phyloP scores from a whole-genome alignment of 2,888 invertebrate species.

The Actias luna region DNA sequence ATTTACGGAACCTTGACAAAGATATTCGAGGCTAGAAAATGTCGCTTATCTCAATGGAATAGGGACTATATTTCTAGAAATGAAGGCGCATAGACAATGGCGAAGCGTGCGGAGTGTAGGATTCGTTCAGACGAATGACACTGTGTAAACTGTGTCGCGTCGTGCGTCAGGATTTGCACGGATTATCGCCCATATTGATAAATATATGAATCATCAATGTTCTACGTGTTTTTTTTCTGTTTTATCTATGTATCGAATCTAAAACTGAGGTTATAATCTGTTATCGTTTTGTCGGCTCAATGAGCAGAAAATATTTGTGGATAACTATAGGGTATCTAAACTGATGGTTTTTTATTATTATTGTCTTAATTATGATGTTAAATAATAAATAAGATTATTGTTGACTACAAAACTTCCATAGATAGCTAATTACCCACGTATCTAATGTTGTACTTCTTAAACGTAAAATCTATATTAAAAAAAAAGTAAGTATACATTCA shows the following conservation, averaged over 20 bases:
- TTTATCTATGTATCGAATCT: constrained; percentile 13
- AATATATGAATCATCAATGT: constrained; percentile 14
- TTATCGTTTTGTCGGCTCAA: neutral
- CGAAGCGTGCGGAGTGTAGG: neutral
- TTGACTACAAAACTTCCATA: too few relatives aligned
- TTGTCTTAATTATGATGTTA: too few relatives aligned
- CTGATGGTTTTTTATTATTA: too few relatives aligned
- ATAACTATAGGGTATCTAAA: neutral
- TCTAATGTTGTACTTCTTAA: too few relatives aligned
- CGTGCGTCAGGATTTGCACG: constrained; percentile 11
- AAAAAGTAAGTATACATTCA: too few relatives aligned
- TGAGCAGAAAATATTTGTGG: neutral
- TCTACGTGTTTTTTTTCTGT: constrained; percentile 3
- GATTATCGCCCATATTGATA: constrained; percentile 10
- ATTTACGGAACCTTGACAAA: constrained; percentile 7
- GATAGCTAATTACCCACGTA: too few relatives aligned
- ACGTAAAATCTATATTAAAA: too few relatives aligned
- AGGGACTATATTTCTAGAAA: neutral
- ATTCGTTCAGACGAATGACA: neutral
- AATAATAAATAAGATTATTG: too few relatives aligned
- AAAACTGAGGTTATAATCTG: neutral
- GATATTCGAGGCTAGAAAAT: neutral
- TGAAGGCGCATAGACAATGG: neutral
- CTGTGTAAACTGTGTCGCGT: constrained; percentile 10
- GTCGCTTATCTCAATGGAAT: neutral